Base-by-base conservation (phyloP, 2,888 invertebrate genomes). In the Baronia brevicornis region DNA sequence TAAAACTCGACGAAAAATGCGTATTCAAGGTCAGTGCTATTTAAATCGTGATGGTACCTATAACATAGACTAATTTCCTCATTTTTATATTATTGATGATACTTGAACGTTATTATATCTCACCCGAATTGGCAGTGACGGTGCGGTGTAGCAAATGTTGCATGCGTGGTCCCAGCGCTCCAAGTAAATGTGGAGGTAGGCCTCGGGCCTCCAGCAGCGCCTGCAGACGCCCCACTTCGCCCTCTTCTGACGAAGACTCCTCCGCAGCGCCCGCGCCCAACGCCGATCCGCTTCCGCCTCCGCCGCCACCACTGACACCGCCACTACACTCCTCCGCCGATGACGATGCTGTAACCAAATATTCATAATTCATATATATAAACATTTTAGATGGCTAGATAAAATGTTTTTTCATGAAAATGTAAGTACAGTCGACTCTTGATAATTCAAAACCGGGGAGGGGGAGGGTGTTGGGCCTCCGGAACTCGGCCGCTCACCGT, bases 121-220 rank as follows among this genome's bases (percentile, higher is more conserved):
- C 38, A 82, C 82, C 79, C 0, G 82, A 80, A 49, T 82, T 84
- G 32, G 94, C 93, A 26, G 96, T 96, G 88, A 97, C 97, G 45
- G 95, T 96, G 48, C 97, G 88, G 66, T 98, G 97, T 41, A 98
- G 84, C 36, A 98, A 86, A 64, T 97, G 97, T 65, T 98, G 97
- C 96, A 98, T 96, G 30, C 98, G 88, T 26, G 98, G 96, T 0
- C 96, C 98, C 32, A 98, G 87, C 1, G 97, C 96, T 17, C 97
- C 97, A 55, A 98, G 95, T 40, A 98, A 87, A 68, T 98, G 97
- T 6, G 97, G 97, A n/a, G 98, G 97, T 48, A 98, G 75, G 12
- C 98, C 98, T 46, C 97, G 88, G 6, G 97, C 95, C 79, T 98
- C 98, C 30, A 98, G 86, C 52, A 98, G 80, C 11, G 97, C 97